Evolutionary conservation across 2,888 invertebrate genomes (phyloP), one percentile per base, ranked within the genome.

Genomic region (Unio pictorum): DNA sequence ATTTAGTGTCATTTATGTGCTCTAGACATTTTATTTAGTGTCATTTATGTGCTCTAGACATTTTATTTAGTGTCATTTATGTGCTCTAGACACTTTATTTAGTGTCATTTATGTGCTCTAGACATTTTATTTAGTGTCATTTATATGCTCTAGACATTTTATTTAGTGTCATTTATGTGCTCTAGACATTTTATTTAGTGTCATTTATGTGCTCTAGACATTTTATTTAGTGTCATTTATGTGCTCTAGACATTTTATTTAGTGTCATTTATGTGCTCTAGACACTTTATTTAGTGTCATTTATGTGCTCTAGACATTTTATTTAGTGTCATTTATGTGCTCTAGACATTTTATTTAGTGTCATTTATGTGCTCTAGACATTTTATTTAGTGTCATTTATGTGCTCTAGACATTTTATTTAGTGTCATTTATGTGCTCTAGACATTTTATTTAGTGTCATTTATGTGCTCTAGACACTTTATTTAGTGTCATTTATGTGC

Each of bases 271-370:
- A 58, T 58, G 1, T n/a, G n/a, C 7, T n/a, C 15, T 58, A 58
- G 23, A n/a, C 58, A n/a, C 8, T 58, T 58, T 23, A 58, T 23
- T 23, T n/a, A 20, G 20, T 20, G n/a, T 58, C 6, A 58, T 34
- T 58, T 6, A 8, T 58, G 0, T 23, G 23, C 1, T n/a, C 8
- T 58, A 61, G 6, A 61, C 28, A 4, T 63, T 30, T 20, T 64
- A 23, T 56, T 23, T n/a, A 15, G 54, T 58, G 34, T 20, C 15
- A 23, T 54, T 71, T 45, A 63, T 74, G 71, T 64, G 72, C 90
- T 91, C 64, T 89, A 94, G 95, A 96, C 91, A 7, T 34, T 58
- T 58, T 58, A 6, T n/a, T 58, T n/a, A 58, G n/a, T 58, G 20
- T 3, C n/a, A 57, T 57, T 4, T 23, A 57, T 57, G 2, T 3